A percentile compares a stretch with the other conserved stretches of the same genome.
These are phyloP conservation scores for Dimorphilus gyrociliatus DNA, from an alignment of 2,888 invertebrate genomes.

Conservation along the genomic window DNA sequence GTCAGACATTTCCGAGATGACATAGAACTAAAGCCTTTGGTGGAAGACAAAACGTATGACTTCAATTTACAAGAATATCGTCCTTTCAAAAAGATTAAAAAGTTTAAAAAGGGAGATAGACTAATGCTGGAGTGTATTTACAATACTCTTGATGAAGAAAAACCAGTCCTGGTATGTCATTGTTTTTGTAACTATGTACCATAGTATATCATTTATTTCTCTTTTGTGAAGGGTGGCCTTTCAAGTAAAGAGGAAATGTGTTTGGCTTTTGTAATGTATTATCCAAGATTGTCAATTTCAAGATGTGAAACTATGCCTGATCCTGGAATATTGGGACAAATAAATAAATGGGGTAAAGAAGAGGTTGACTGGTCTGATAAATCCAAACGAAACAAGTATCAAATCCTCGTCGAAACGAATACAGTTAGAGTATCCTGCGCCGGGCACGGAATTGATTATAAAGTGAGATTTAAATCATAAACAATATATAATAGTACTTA, in stretches of 20 bases:
- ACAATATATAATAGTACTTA: too few relatives aligned
- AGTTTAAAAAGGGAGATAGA: conserved; percentile 48
- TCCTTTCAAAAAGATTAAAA: too few relatives aligned
- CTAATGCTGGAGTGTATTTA: conserved; percentile 55
- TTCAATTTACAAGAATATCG: conserved; percentile 69
- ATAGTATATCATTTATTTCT: not conserved
- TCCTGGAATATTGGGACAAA: too few relatives aligned
- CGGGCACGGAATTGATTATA: too few relatives aligned
- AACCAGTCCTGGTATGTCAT: conserved; percentile 42
- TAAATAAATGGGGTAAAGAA: too few relatives aligned
- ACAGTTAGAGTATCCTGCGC: too few relatives aligned
- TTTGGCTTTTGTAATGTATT: conserved; percentile 62
- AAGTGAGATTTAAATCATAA: too few relatives aligned
- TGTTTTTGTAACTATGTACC: not conserved
- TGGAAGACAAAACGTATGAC: conserved; percentile 63
- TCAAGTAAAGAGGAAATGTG: conserved; percentile 74
- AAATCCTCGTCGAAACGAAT: too few relatives aligned
- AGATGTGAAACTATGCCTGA: too few relatives aligned
- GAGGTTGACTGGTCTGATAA: too few relatives aligned
- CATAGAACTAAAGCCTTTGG: conserved; percentile 57
- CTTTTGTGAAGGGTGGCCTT: conserved; percentile 49
- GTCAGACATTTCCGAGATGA: conserved; percentile 52
- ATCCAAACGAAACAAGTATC: too few relatives aligned
- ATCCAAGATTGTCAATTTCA: too few relatives aligned
- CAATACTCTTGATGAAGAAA: conserved; percentile 51